Conservation (phyloP, 2,888 invertebrate genomes). For the Xestobium rufovillosum region DNA sequence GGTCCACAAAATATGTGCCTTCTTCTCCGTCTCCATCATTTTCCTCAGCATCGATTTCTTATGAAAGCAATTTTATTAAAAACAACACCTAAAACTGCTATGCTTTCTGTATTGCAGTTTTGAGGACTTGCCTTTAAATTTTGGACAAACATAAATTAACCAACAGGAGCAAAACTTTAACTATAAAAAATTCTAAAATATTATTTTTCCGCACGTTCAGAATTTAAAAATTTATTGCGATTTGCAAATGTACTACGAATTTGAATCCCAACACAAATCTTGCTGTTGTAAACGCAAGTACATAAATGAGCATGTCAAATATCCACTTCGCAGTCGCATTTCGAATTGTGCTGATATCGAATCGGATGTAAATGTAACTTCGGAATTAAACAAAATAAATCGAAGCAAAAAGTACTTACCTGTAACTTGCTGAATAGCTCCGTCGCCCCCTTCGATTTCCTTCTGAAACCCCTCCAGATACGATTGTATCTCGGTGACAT, state of each 20-base stretch:
- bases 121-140: too few species aligned
- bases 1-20: slow-evolving; percentile 74
- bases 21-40: slow-evolving; percentile 48
- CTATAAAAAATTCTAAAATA: slow-evolving; percentile 13
- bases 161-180: too few species aligned
- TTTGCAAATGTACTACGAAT: too few species aligned
- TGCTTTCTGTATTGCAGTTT: too few species aligned
- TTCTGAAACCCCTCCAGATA: slow-evolving; percentile 78
- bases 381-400: slow-evolving; percentile 7
- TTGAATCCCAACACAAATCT: too few species aligned
- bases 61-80: slow-evolving; percentile 15
- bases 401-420: slow-evolving; percentile 42
- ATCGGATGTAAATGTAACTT: too few species aligned
- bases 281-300: too few species aligned
- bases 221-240: too few species aligned
- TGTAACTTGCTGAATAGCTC: slow-evolving; percentile 40
- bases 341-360: too few species aligned
- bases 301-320: too few species aligned
- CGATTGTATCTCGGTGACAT: slow-evolving; percentile 66
- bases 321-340: too few species aligned
- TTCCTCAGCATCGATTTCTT: slow-evolving; percentile 32
- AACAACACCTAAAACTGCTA: too few species aligned
- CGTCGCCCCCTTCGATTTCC: slow-evolving; percentile 59
- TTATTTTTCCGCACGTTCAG: slow-evolving; percentile 7
- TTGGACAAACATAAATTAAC: not conserved